Evolutionary conservation across 2,113 vertebrate species (phyloP).

Genomic region (Castor canadensis): DNA sequence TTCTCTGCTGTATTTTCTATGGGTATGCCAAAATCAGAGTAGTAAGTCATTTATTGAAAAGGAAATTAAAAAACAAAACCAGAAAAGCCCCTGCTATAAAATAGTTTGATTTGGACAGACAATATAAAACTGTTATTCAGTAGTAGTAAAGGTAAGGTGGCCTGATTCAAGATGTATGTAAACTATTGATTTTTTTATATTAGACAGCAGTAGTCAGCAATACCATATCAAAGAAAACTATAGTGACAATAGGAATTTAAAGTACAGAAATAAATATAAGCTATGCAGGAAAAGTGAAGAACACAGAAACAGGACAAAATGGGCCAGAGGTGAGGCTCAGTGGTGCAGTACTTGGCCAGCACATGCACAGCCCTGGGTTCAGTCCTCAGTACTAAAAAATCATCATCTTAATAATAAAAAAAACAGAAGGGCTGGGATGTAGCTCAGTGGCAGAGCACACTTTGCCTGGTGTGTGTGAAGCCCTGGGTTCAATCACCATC

Average conservation of each 20-base stretch:
- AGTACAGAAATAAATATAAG: neutral
- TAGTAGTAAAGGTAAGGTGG: neutral
- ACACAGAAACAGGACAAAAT: too few relatives aligned
- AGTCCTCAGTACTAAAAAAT: too few relatives aligned
- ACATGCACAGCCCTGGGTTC: too few relatives aligned
- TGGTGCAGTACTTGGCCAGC: too few relatives aligned
- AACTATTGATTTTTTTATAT: neutral
- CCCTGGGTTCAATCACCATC: too few relatives aligned
- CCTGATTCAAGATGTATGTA: neutral
- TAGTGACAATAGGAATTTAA: neutral
- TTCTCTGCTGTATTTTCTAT: neutral
- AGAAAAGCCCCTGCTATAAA: neutral
- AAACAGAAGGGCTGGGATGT: too few relatives aligned
- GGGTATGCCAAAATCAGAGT: neutral
- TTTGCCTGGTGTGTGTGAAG: too few relatives aligned
- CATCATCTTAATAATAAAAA: too few relatives aligned
- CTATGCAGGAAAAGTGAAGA: neutral
- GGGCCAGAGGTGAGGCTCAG: too few relatives aligned
- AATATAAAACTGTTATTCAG: neutral
- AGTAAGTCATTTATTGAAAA: conserved; percentile 3
- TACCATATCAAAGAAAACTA: too few relatives aligned
- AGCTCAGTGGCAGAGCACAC: too few relatives aligned
- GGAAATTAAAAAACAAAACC: neutral
- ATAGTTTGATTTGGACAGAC: neutral
- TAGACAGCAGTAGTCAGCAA: too few relatives aligned